These are phyloP conservation scores for Hydrocynus forskahlii DNA, from an alignment of 2,797 vertebrate genomes.

Conservation along the genomic window DNA sequence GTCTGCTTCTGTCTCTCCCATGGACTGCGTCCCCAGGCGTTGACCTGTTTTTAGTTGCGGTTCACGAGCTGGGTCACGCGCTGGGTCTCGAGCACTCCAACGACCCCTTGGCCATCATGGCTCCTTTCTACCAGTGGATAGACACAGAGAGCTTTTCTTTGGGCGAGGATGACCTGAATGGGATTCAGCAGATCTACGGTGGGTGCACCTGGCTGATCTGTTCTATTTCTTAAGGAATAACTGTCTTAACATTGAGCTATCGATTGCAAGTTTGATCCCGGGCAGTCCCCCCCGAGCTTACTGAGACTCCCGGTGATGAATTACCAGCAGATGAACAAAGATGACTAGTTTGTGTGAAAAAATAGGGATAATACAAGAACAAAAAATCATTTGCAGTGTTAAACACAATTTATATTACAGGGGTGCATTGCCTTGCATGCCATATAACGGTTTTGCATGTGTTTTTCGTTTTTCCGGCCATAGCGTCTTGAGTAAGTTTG, in stretches of 20 bases:
- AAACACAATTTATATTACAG: not conserved
- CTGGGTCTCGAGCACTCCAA: slow-evolving; percentile 94
- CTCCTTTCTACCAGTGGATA: slow-evolving; percentile 95
- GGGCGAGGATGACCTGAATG: slow-evolving; percentile 87
- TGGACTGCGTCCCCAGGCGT: slow-evolving; percentile 72
- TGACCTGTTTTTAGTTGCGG: slow-evolving; percentile 93
- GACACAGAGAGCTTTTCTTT: slow-evolving; percentile 89
- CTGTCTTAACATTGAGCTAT: no score
- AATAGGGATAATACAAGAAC: no score
- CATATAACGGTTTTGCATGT: no score
- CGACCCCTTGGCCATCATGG: slow-evolving; percentile 91
- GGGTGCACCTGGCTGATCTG: slow-evolving; percentile 58
- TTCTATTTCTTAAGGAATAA: not conserved
- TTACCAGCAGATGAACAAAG: no score
- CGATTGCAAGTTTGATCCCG: no score
- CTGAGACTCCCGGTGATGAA: no score
- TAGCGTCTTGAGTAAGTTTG: not conserved
- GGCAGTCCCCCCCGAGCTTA: no score
- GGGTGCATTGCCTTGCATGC: not conserved
- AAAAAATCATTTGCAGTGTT: not conserved
- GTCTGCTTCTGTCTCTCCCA: not conserved
- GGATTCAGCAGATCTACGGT: slow-evolving; percentile 96
- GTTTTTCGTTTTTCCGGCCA: not conserved
- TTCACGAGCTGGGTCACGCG: slow-evolving; percentile 93
- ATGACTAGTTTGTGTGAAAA: no score